Conservation (phyloP, 2,113 vertebrate genomes). For the Tringa solitaria region DNA sequence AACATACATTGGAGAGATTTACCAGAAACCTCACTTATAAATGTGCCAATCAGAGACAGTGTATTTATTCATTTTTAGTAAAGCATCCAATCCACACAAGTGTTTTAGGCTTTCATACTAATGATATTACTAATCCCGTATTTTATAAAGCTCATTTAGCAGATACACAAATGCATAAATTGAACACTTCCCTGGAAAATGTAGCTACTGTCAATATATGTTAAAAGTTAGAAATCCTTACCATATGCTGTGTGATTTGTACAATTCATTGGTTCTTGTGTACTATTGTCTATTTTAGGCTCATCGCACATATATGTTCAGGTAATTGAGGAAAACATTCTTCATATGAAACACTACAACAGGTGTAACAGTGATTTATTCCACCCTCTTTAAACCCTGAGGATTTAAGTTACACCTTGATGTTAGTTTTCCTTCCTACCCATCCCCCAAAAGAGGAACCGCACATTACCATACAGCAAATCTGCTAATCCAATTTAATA, state of each 20-base stretch:
- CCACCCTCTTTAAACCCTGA: background rate
- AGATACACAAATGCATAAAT: background rate
- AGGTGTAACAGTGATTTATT: constrained; percentile 33
- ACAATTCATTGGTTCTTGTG: constrained; percentile 94
- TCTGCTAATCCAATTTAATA: constrained; percentile 63
- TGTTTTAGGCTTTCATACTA: background rate
- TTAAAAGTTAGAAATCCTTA: constrained; percentile 70
- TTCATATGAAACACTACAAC: constrained; percentile 4
- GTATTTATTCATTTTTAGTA: background rate
- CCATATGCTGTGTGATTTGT: constrained; percentile 85
- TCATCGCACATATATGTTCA: constrained; percentile 84
- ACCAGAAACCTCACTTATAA: constrained; percentile 13
- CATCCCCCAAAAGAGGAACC: constrained; percentile 7
- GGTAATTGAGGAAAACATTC: constrained; percentile 80
- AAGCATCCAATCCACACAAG: constrained; percentile 13
- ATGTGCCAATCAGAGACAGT: background rate
- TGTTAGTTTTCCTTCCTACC: background rate
- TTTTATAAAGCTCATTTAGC: background rate
- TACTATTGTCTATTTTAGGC: constrained; percentile 89
- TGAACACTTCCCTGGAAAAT: background rate
- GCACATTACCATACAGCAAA: constrained; percentile 45
- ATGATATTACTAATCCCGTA: background rate
- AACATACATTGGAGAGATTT: constrained; percentile 3
- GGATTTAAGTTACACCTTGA: constrained; percentile 44
- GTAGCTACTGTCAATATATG: background rate